These are phyloP conservation scores for Trachops cirrhosus DNA, from an alignment of 2,797 vertebrate species.

Conservation along the genomic window DNA sequence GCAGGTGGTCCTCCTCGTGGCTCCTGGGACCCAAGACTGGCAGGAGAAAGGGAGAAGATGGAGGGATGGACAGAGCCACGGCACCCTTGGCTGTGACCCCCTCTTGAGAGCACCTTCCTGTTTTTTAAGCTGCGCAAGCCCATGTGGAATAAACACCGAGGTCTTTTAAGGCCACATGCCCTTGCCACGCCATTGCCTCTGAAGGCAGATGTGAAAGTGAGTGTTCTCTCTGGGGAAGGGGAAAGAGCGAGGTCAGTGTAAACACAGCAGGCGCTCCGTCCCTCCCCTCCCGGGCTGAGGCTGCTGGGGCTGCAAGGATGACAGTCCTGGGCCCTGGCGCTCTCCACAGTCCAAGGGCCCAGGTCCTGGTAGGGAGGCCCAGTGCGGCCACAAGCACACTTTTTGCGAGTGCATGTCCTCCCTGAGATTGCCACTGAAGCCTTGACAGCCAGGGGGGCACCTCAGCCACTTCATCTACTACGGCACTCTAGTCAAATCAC, in stretches of 20 bases:
- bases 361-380: background rate
- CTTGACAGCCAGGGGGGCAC: background rate
- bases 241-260: background rate
- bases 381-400: background rate
- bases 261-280: background rate
- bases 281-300: background rate
- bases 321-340: background rate
- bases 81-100: background rate
- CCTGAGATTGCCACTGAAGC: background rate
- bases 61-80: background rate
- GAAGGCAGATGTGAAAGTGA: background rate
- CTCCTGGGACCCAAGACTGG: background rate
- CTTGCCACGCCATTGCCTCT: rapidly evolving
- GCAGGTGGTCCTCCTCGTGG: no score
- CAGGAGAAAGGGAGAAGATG: background rate
- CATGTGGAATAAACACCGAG: background rate
- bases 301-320: background rate
- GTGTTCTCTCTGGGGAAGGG: background rate
- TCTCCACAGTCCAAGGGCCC: background rate
- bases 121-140: background rate
- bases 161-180: background rate
- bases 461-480: background rate
- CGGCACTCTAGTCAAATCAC: background rate
- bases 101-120: background rate
- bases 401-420: background rate